phyloP scores from a whole-genome alignment of 2,888 invertebrate species.

The Eupithecia subumbrata region DNA sequence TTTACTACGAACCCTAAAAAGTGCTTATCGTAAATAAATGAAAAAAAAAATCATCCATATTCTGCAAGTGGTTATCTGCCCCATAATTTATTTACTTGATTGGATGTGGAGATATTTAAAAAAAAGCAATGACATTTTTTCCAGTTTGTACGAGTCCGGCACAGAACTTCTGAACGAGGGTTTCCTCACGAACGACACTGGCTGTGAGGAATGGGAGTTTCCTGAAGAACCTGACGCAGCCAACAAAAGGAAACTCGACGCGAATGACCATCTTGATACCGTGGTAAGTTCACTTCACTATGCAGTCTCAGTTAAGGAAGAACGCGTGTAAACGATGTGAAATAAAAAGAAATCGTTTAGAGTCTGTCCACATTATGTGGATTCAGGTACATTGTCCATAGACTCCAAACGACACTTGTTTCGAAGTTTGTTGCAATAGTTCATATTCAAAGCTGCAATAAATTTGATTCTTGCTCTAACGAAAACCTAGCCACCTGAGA shows the following conservation, averaged over 20 bases:
- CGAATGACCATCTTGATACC: constrained; percentile 67
- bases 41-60: too few species aligned
- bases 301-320: neutral
- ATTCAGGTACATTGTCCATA: too few species aligned
- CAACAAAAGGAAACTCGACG: constrained; percentile 61
- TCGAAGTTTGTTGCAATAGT: too few species aligned
- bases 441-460: too few species aligned
- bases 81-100: too few species aligned
- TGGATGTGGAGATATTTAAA: neutral
- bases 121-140: neutral
- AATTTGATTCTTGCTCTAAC: too few species aligned
- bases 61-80: too few species aligned
- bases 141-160: constrained; percentile 67
- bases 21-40: too few species aligned
- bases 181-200: constrained; percentile 67
- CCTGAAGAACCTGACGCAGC: constrained; percentile 58
- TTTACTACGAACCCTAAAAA: too few species aligned
- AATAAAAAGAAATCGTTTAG: neutral
- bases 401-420: too few species aligned
- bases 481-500: too few species aligned
- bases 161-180: constrained; percentile 66
- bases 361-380: too few species aligned
- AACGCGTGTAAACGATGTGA: neutral
- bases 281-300: constrained; percentile 55
- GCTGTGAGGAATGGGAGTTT: constrained; percentile 74